These are phyloP conservation scores for Neolamprologus longior DNA, from an alignment of 2,113 vertebrate genomes.

Conservation along the genomic window DNA sequence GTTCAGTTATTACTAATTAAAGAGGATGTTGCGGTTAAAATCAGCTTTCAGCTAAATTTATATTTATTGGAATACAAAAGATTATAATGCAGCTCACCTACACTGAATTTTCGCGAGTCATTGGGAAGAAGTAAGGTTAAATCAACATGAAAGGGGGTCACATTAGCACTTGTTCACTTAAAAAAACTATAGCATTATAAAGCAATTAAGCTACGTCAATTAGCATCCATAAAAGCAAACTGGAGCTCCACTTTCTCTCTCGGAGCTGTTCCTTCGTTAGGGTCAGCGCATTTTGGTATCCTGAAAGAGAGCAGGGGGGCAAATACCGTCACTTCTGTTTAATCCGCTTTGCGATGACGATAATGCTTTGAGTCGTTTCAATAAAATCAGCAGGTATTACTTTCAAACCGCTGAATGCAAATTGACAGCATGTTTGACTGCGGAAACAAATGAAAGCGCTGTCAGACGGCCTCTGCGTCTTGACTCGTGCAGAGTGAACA, in stretches of 20 bases:
- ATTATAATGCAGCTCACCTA: neutral
- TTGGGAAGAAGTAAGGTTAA: slow-evolving; percentile 9
- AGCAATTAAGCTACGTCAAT: slow-evolving; percentile 72
- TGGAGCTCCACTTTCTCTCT: slow-evolving; percentile 51
- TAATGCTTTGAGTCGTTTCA: slow-evolving; percentile 51
- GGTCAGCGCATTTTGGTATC: slow-evolving; percentile 48
- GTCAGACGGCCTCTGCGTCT: neutral
- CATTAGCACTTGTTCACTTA: slow-evolving; percentile 41
- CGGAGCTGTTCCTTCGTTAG: slow-evolving; percentile 41
- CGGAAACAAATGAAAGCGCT: neutral
- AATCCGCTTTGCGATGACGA: slow-evolving; percentile 53
- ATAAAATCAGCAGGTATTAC: slow-evolving; percentile 61
- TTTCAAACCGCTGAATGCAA: slow-evolving; percentile 27
- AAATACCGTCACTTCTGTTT: slow-evolving; percentile 51
- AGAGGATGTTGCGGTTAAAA: neutral
- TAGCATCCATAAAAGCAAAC: slow-evolving; percentile 65
- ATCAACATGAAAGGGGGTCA: slow-evolving; percentile 39
- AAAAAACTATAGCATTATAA: slow-evolving; percentile 68
- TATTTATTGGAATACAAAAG: neutral
- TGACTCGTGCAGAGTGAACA: neutral
- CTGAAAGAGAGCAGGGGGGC: slow-evolving; percentile 32
- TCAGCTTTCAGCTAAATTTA: neutral
- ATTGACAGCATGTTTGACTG: slow-evolving; percentile 32
- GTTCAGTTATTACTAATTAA: neutral
- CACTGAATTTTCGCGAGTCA: neutral